Evolutionary conservation across 2,797 vertebrate genomes (phyloP), one percentile per base, ranked within the genome.

Genomic region (Sardinella longiceps): DNA sequence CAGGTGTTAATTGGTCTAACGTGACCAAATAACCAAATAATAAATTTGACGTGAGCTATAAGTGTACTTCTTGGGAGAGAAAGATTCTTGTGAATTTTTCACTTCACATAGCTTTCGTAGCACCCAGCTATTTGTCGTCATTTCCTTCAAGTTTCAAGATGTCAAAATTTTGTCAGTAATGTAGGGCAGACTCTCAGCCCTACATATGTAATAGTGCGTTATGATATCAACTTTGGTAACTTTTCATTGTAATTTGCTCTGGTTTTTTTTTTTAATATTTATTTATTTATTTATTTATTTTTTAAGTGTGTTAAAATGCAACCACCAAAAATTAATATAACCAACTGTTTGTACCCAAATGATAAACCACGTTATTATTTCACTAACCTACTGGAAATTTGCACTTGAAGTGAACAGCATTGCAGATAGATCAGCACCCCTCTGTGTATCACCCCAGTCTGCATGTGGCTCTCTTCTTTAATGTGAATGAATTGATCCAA

Each of bases 401-500:
- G 2, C 30, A 74, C 33, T 33, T 70, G 12, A 77, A 20, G 70
- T 60, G 56, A 39, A 39, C 11, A 23, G 23, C 20, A 4, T 20
- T 43, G 37, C 18, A 77, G 70, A 77, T 77, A 18, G 43, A 43
- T 43, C 37, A 23, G 37, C 70, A 77, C 12, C 63, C 63, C 33
- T 20, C 37, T 77, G 5, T 43, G 33, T 20, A 15, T 43, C 18
- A 7, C 33, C 37, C 11, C 5, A 5, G 33, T 10, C 5, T 77
- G 70, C 18, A 18, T 77, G 70, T 25, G 39, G 25, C 18, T 39
- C n/a, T 43, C 37, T 43, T 82, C 33, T 43, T 28, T 39, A 43
- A 77, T 43, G 70, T 43, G 70, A 77, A 18, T 60, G 5, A 77
- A 77, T 77, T 77, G 37, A 39, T 77, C 70, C 37, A 77, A 43